Evolutionary conservation across 2,113 vertebrate species (phyloP).

Genomic region (Otis tarda): DNA sequence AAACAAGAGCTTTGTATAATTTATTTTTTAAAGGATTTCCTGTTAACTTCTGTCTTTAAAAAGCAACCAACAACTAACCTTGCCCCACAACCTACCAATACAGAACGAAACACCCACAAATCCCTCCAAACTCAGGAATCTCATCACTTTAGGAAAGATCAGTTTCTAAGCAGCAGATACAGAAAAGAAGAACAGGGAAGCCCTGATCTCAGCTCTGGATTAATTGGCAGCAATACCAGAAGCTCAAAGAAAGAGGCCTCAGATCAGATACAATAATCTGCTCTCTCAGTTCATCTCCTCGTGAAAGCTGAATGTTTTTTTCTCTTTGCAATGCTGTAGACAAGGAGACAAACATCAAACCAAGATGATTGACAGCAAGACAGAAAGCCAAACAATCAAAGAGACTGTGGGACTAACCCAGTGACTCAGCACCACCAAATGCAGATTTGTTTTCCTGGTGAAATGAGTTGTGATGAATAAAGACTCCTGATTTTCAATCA

Average conservation of each 20-base stretch:
- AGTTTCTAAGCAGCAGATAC: neutral
- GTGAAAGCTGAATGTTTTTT: neutral
- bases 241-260: neutral
- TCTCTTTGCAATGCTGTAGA: slow-evolving; percentile 10
- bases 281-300: neutral
- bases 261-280: neutral
- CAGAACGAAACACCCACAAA: neutral
- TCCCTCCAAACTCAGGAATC: neutral
- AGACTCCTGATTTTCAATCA: slow-evolving; percentile 23
- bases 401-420: neutral
- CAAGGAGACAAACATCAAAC: neutral
- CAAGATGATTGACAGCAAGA: neutral
- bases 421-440: neutral
- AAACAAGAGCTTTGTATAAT: neutral
- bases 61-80: neutral
- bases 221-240: neutral
- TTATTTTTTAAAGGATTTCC: slow-evolving; percentile 29
- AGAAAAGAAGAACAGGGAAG: neutral
- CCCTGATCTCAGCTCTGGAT: neutral
- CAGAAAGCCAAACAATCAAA: neutral
- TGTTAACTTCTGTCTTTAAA: neutral
- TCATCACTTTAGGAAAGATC: neutral
- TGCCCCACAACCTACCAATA: neutral
- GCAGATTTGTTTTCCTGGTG: neutral
- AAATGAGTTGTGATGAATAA: slow-evolving; percentile 45